Conservation (phyloP, 2,888 invertebrate genomes). For the Thera britannica region DNA sequence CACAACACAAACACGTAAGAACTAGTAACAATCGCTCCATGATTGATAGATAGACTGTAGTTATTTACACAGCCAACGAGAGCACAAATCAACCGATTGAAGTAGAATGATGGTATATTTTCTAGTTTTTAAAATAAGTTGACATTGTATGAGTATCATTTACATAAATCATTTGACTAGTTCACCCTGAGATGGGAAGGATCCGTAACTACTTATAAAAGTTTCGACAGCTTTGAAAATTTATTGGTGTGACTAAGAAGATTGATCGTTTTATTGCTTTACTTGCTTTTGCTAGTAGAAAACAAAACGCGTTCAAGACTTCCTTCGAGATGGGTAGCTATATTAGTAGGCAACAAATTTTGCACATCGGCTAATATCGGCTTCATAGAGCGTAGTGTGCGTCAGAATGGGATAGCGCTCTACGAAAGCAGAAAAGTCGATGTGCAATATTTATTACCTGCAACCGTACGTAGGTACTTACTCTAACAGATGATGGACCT, state of each 20-base stretch:
- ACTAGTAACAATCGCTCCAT: conserved; percentile 37
- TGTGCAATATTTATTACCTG: too few species aligned
- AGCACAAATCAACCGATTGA: conserved; percentile 38
- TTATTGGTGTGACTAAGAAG: conserved; percentile 19
- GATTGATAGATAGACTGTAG: conserved; percentile 7
- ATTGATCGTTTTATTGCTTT: conserved; percentile 22
- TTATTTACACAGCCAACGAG: conserved; percentile 23
- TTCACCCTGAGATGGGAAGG: conserved; percentile 58
- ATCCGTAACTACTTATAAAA: conserved; percentile 38
- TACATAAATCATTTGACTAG: conserved; percentile 58
- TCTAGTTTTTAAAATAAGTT: conserved; percentile 40
- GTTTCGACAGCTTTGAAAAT: conserved; percentile 24
- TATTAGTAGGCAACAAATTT: too few species aligned
- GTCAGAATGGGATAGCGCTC: too few species aligned
- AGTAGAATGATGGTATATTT: conserved; percentile 40
- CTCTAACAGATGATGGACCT: too few species aligned
- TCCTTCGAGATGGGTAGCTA: too few species aligned
- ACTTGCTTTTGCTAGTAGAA: conserved; percentile 5
- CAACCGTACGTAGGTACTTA: too few species aligned
- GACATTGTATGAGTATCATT: conserved; percentile 49
- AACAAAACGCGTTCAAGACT: neutral
- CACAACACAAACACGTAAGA: conserved; percentile 33
- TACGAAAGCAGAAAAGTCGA: too few species aligned
- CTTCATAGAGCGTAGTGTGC: too few species aligned
- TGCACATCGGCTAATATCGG: too few species aligned